Percentiles rank a stretch among this genome's conserved stretches.
Conservation (phyloP, 2,797 vertebrate species). For the Ceryle rudis region DNA sequence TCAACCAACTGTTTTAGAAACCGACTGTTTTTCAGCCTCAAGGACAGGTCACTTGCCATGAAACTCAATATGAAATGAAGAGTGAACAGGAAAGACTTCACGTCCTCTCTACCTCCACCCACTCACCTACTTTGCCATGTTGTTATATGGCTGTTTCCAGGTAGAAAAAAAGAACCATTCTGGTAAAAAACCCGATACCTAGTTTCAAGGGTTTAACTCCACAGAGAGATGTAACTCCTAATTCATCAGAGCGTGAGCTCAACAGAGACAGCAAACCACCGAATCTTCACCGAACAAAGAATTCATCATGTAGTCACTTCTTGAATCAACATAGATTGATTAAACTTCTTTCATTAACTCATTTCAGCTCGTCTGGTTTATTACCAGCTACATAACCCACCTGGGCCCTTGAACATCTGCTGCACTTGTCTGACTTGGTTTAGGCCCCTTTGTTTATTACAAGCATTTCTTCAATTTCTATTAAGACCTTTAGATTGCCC, state of each 20-base stretch:
- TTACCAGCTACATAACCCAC: slow-evolving; percentile 44
- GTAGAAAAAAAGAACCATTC: neutral
- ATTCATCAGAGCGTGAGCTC: neutral
- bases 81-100: neutral
- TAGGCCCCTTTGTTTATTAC: neutral
- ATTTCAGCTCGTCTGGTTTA: slow-evolving; percentile 46
- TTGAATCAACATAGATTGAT: slow-evolving; percentile 28
- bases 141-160: neutral
- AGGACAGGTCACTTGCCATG: neutral
- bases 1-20: no score
- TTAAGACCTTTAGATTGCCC: neutral
- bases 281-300: neutral
- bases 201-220: neutral
- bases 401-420: slow-evolving; percentile 30
- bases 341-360: slow-evolving; percentile 42
- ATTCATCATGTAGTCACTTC: neutral
- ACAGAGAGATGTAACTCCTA: neutral
- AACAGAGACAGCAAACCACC: neutral
- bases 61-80: neutral
- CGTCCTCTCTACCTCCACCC: neutral
- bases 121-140: neutral
- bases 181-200: neutral
- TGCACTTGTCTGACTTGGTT: neutral
- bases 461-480: neutral
- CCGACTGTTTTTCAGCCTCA: neutral